Evolutionary conservation across 2,113 vertebrate species (phyloP).

Genomic region (Empidonax traillii): DNA sequence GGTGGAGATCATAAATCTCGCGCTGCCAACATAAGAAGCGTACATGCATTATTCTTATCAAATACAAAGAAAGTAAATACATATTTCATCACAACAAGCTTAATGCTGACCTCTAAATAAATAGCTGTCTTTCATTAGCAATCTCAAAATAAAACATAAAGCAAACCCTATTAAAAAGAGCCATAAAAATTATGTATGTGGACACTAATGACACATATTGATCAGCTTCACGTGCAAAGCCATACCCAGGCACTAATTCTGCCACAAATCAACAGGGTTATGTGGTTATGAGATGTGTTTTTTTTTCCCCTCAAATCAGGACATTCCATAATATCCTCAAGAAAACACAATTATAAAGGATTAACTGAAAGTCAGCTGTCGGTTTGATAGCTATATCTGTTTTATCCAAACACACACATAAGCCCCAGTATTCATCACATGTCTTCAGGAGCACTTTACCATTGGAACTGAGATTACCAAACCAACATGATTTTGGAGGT

Average conservation of each 20-base stretch:
- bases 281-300: background rate
- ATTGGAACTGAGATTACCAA: background rate
- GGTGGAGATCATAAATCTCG: constrained; percentile 44
- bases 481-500: background rate
- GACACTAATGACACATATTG: constrained; percentile 56
- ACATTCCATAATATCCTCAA: background rate
- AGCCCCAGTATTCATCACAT: background rate
- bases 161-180: constrained; percentile 51
- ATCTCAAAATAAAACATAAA: constrained; percentile 56
- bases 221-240: constrained; percentile 30
- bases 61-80: constrained; percentile 61
- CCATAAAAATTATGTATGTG: constrained; percentile 61
- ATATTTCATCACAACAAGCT: constrained; percentile 63
- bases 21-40: background rate
- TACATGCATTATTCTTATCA: constrained; percentile 50
- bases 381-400: background rate
- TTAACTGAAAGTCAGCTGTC: constrained; percentile 7
- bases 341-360: constrained; percentile 24
- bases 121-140: constrained; percentile 61
- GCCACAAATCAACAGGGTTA: constrained; percentile 21
- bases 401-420: background rate
- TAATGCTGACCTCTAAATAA: constrained; percentile 58
- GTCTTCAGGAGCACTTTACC: background rate
- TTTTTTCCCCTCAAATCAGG: background rate
- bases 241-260: constrained; percentile 8